Base-by-base conservation (phyloP, 2,797 vertebrate genomes). In the Clarias pachynema region DNA sequence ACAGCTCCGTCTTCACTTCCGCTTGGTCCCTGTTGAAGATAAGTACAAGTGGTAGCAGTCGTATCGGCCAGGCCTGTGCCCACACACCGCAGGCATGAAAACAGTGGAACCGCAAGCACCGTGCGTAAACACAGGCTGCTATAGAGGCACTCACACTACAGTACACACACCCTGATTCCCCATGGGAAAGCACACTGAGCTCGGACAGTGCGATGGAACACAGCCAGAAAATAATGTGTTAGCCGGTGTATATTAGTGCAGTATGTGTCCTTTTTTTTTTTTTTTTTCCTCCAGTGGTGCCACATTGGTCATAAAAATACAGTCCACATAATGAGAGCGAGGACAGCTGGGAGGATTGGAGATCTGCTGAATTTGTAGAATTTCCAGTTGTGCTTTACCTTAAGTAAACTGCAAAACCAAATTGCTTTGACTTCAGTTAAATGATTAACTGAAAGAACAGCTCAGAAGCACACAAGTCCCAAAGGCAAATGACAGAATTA, bases 11-110 rank as follows among this genome's bases (percentile, higher is more conserved):
- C 78, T 88, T 88, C 65, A 86, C 89, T 89, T 88, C 85, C 88
- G 77, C 90, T 31, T 74, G 83, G 77, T 92, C 91, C 88, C 90
- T 87, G 86, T 75, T 37, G 22, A 84, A 92, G 93, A 94, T 92
- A 93, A 91, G 91, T 86, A 85, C 88, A 88, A 90, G 91, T 87
- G 87, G 49, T 85, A 86, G 86, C 60, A 82, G 88, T 89, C 85
- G 88, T 91, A 92, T 91, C 90, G 88, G 89, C 89, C 70, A 57
- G 74, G 65, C 81, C 70, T 68, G 82, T 88, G 73, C 86, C 83
- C 77, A 77, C 84, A 77, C 82, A 84, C 78, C 85, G 6, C 84
- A 87, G 86, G 79, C 73, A 85, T 59, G 82, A 82, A 86, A 88
- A 84, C 68, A 63, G 73, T 78, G 53, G 56, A 79, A 84, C 83